Evolutionary conservation across 2,888 invertebrate genomes (phyloP).

Genomic region (Eulithis testata): DNA sequence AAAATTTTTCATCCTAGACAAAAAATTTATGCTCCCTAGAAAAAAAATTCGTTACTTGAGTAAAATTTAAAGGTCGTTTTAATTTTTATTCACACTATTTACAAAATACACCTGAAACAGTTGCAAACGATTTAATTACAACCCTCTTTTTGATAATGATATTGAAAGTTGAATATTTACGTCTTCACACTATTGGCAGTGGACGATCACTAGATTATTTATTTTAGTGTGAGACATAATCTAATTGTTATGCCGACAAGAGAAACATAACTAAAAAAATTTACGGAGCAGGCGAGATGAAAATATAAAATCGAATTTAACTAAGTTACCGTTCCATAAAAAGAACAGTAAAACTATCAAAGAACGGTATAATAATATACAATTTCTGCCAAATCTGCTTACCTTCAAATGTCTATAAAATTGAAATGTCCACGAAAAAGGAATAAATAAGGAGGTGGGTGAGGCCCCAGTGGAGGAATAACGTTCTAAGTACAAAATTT

Average conservation of each 20-base stretch:
- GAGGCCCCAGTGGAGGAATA: neutral
- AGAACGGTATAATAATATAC: slow-evolving; percentile 30
- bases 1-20: neutral
- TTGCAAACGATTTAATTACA: too few relatives aligned
- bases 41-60: neutral
- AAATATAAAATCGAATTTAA: slow-evolving; percentile 15
- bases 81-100: too few relatives aligned
- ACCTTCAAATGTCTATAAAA: slow-evolving; percentile 36
- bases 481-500: slow-evolving; percentile 2
- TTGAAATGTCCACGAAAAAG: slow-evolving; percentile 36
- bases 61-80: too few relatives aligned
- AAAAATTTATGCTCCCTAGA: neutral
- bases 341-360: slow-evolving; percentile 29
- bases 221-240: too few relatives aligned
- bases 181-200: neutral
- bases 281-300: slow-evolving; percentile 12
- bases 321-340: slow-evolving; percentile 21
- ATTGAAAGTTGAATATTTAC: neutral
- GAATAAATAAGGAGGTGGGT: slow-evolving; percentile 18
- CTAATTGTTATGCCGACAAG: neutral
- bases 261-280: neutral
- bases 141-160: neutral
- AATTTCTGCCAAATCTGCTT: slow-evolving; percentile 35
- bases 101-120: too few relatives aligned
- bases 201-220: neutral